Base-by-base conservation (phyloP, 1,140 invertebrate species). In the Luehdorfia chinensis region DNA sequence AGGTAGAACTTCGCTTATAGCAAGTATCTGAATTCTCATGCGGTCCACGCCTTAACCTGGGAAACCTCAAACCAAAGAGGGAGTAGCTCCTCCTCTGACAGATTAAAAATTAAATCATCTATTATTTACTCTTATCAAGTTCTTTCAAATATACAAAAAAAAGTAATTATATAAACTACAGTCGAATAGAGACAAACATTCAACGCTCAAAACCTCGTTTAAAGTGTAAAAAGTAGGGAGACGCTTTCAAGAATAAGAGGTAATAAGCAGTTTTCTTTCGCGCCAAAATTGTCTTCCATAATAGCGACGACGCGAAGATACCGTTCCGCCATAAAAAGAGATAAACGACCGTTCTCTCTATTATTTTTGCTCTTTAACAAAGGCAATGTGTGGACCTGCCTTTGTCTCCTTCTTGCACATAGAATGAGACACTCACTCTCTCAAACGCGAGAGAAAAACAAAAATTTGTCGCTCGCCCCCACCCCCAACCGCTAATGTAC, bases 201-300 rank as follows among this genome's bases (percentile, higher is more conserved):
- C 39, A 28, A 46, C 54, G 59, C 55, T 58, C 52, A 44, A 50
- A 52, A 59, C 50, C 53, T 60, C 57, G 44, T 72, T 62, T 57
- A 51, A 61, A 59, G 58, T 11, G 58, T 62, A 71, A 77, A 81
- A 68, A 69, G 62, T 66, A 73, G 61, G 66, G 66, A 68, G 74
- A 32, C 58, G 61, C 65, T 62, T 60, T 54, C 75, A 72, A 84
- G 79, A 86, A 83, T 78, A 80, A 83, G 81, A 74, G 76, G 76
- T 86, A 84, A 86, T 86, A 84, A 85, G 79, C 81, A 84, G 76
- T 86, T 81, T 83, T 84, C 77, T 84, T 86, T 86, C 79, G 77
- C 77, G 79, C 79, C 83, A 86, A 86, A 86, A 86, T 86, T 84
- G 83, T 86, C 75, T 75, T 66, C 79, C 76, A 86, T 86, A 83